Evolutionary conservation across 2,113 vertebrate genomes (phyloP).

Genomic region (Ornithorhynchus anatinus): DNA sequence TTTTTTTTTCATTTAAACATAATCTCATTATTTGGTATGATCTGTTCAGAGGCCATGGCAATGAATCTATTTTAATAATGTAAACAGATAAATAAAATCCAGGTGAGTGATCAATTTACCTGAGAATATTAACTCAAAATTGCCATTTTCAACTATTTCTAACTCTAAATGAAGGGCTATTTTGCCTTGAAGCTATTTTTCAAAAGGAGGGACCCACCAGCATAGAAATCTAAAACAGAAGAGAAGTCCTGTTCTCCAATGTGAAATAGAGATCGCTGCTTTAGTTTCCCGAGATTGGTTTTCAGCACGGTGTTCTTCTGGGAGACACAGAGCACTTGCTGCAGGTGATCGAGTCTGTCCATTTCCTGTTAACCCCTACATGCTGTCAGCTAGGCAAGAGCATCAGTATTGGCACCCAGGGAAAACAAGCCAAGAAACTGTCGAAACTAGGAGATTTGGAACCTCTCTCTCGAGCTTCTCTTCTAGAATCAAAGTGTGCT

Average conservation of each 20-base stretch:
- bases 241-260: no score
- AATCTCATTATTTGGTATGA: neutral
- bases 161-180: neutral
- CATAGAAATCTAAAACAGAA: no score
- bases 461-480: no score
- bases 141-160: constrained; percentile 24
- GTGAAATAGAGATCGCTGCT: no score
- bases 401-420: neutral
- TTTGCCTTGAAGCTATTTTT: no score
- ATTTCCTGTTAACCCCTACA: neutral
- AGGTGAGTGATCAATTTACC: constrained; percentile 1
- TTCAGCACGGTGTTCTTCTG: neutral
- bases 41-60: neutral
- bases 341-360: neutral
- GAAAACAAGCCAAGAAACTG: no score
- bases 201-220: no score
- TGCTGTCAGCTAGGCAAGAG: neutral
- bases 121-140: constrained; percentile 34
- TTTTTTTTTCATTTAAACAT: neutral
- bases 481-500: no score
- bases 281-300: no score
- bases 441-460: no score
- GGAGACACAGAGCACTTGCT: constrained; percentile 2
- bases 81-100: neutral
- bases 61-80: neutral